Conservation (phyloP, 92 coral and sea anemone genomes). For the Palythoa heliodiscus region DNA sequence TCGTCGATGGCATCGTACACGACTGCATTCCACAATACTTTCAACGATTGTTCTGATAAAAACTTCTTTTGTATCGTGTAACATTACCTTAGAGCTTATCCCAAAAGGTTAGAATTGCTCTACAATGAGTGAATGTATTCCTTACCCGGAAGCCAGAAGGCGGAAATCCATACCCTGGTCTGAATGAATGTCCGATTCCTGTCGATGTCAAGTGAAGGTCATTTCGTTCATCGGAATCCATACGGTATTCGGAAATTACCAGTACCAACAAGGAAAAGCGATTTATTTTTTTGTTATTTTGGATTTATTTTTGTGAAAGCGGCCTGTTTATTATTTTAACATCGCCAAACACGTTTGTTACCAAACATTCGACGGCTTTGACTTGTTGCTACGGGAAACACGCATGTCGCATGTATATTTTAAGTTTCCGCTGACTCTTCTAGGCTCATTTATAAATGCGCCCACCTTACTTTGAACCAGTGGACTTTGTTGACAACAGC, state of each 20-base stretch:
- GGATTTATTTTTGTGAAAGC: neutral
- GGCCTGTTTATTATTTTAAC: neutral
- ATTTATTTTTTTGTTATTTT: too few relatives aligned
- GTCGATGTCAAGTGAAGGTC: constrained; percentile 85
- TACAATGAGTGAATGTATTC: neutral
- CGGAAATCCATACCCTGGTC: constrained; percentile 68
- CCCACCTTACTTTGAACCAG: constrained; percentile 9
- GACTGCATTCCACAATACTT: too few relatives aligned
- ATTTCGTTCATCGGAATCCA: constrained; percentile 69
- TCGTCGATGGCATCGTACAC: too few relatives aligned
- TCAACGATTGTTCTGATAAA: too few relatives aligned
- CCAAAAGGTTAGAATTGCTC: too few relatives aligned
- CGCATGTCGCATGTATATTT: constrained; percentile 34
- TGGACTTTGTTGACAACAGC: constrained; percentile 19
- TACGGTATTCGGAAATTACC: too few relatives aligned
- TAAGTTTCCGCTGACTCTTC: neutral
- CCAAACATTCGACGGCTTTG: constrained; percentile 19
- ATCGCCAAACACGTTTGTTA: constrained; percentile 33
- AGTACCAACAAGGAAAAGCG: too few relatives aligned
- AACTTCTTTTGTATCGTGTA: too few relatives aligned
- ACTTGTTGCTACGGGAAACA: constrained; percentile 36
- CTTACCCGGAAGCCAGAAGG: constrained; percentile 79
- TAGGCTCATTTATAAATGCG: constrained; percentile 12
- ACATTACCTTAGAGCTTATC: too few relatives aligned
- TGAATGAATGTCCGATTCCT: constrained; percentile 76